Evolutionary conservation across 2,113 vertebrate genomes (phyloP).

Genomic region (Phainopepla nitens): DNA sequence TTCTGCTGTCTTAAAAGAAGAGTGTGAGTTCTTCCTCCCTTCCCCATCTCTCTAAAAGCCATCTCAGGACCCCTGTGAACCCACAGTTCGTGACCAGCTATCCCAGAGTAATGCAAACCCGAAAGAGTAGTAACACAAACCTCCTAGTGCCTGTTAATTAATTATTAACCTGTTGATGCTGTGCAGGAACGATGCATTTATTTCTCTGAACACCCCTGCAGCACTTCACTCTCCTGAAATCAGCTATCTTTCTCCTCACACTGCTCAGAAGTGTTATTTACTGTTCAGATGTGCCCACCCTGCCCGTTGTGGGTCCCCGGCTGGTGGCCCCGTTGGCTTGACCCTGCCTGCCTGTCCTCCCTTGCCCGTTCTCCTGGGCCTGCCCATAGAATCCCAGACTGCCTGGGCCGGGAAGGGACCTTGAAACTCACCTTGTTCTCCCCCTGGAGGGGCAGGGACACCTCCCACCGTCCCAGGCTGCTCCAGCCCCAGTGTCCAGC

Average conservation of each 20-base stretch:
- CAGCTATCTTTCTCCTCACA: background rate
- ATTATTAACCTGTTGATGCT: background rate
- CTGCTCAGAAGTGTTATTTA: background rate
- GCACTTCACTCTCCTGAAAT: background rate
- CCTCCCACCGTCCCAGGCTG: background rate
- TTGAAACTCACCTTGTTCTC: fast-evolving
- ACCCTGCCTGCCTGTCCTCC: background rate
- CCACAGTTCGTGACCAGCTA: fast-evolving
- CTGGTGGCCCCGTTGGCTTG: background rate
- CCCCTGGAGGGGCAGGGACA: background rate
- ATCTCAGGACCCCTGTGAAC: background rate
- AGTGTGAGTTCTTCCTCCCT: background rate
- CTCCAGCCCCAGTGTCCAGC: background rate
- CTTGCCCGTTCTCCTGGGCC: background rate
- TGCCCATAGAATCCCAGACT: fast-evolving
- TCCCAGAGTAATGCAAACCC: background rate
- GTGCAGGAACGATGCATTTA: background rate
- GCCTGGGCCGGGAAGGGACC: too few relatives aligned
- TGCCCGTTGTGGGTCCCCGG: background rate
- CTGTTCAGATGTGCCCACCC: fast-evolving
- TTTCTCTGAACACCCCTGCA: background rate
- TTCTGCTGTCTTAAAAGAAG: background rate
- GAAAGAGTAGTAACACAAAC: too few relatives aligned
- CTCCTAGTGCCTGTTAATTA: background rate
- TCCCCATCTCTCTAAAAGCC: background rate